A percentile compares a stretch with the other conserved stretches of the same genome.
Conservation (phyloP, 2,797 vertebrate genomes). For the Danio albolineatus region DNA sequence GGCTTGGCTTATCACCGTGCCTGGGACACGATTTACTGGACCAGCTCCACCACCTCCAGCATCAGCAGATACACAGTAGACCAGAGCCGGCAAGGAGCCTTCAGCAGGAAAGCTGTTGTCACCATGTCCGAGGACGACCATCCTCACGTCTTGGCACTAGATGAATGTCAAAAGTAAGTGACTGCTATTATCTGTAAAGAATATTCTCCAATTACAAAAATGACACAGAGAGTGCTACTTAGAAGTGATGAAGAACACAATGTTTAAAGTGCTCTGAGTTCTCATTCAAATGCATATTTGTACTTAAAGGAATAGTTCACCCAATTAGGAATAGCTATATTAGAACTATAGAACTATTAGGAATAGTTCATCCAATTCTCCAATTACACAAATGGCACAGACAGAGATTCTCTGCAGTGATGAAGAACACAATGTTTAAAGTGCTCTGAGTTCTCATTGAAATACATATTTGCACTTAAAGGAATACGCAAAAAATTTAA, state of each 20-base stretch:
- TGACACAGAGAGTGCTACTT: not conserved
- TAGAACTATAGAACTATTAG: too few relatives aligned
- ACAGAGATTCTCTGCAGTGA: not conserved
- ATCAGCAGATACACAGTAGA: constrained; percentile 93
- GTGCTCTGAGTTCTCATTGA: not conserved
- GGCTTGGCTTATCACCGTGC: constrained; percentile 93
- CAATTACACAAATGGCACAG: constrained; percentile 5
- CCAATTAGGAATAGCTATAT: too few relatives aligned
- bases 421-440: not conserved
- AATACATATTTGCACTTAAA: not conserved
- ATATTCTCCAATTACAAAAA: constrained; percentile 3
- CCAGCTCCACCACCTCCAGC: constrained; percentile 94
- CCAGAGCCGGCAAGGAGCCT: constrained; percentile 82
- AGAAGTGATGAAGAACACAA: not conserved
- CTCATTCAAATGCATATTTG: constrained; percentile 3
- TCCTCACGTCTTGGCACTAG: constrained; percentile 91
- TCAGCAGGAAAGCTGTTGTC: constrained; percentile 88
- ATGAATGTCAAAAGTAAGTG: constrained; percentile 96
- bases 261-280: not conserved
- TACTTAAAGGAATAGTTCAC: not conserved
- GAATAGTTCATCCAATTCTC: not conserved
- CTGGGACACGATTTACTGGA: constrained; percentile 97
- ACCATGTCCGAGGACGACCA: constrained; percentile 96
- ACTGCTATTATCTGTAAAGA: not conserved
- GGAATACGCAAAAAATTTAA: too few relatives aligned